Conservation (phyloP, 2,113 vertebrate genomes). For the Hippoglossus stenolepis region DNA sequence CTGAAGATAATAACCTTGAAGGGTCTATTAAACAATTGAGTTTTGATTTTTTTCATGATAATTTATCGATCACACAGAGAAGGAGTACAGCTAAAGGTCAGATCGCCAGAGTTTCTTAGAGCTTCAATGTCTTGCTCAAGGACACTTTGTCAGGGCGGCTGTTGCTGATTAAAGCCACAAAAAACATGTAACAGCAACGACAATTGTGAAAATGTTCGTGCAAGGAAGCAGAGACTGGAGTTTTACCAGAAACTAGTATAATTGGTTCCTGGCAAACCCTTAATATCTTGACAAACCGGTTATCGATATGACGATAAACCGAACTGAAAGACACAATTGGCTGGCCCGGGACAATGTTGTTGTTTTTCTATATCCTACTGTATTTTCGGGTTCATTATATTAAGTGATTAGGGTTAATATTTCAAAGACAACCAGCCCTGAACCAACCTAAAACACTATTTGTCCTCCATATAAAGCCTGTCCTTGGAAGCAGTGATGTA, state of each 20-base stretch:
- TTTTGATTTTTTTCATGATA: background rate
- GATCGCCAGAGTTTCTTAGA: background rate
- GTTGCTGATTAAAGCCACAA: background rate
- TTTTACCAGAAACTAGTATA: background rate
- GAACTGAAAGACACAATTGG: too few relatives aligned
- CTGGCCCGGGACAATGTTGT: too few relatives aligned
- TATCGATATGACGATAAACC: too few relatives aligned
- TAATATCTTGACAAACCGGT: background rate
- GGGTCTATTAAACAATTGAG: too few relatives aligned
- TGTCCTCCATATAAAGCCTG: slow-evolving; percentile 15
- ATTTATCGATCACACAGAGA: background rate
- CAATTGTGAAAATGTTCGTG: background rate
- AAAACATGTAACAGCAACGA: background rate
- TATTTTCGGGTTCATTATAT: background rate
- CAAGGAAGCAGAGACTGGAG: background rate
- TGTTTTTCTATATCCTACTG: too few relatives aligned
- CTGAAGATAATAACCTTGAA: too few relatives aligned
- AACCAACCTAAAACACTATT: slow-evolving; percentile 11
- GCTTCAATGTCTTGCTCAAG: background rate
- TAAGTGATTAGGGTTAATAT: too few relatives aligned
- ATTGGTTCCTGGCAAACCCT: background rate
- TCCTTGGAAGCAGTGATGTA: slow-evolving; percentile 54
- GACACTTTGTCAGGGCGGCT: background rate
- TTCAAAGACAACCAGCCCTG: background rate
- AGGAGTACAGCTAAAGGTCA: too few relatives aligned